These are phyloP conservation scores for Hipparchia semele DNA, from an alignment of 2,888 invertebrate genomes.

Conservation along the genomic window DNA sequence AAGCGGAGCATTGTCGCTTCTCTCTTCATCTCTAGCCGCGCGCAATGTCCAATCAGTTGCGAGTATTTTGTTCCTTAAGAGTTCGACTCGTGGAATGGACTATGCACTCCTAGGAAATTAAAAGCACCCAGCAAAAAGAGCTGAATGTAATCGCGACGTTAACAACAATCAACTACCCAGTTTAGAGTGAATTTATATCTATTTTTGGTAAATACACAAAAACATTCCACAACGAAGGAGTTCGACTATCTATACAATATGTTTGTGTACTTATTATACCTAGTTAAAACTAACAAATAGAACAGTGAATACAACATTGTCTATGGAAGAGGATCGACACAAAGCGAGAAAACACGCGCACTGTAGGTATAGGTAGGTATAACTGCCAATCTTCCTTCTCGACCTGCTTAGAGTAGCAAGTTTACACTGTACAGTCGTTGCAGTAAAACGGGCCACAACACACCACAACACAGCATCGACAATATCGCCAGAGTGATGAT, in stretches of 20 bases:
- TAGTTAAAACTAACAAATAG: conserved; percentile 31
- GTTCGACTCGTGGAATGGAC: too few relatives aligned
- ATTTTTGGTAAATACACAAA: conserved; percentile 18
- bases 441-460: too few relatives aligned
- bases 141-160: background rate
- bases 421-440: conserved; percentile 25
- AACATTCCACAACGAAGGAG: conserved; percentile 23
- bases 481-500: too few relatives aligned
- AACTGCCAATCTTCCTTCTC: conserved; percentile 39
- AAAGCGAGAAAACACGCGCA: conserved; percentile 34
- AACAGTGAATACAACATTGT: conserved; percentile 38
- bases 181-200: background rate
- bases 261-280: conserved; percentile 6
- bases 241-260: conserved; percentile 13
- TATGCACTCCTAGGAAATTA: background rate
- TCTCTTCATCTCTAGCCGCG: too few relatives aligned
- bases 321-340: conserved; percentile 38
- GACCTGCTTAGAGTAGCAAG: conserved; percentile 34
- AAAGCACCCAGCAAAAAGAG: background rate
- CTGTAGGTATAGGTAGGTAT: background rate
- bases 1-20: too few relatives aligned
- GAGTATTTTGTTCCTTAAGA: too few relatives aligned
- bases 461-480: too few relatives aligned
- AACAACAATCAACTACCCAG: conserved; percentile 4
- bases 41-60: too few relatives aligned